phyloP scores from a whole-genome alignment of 2,797 vertebrate species.

The Myiotriccus ornatus region DNA sequence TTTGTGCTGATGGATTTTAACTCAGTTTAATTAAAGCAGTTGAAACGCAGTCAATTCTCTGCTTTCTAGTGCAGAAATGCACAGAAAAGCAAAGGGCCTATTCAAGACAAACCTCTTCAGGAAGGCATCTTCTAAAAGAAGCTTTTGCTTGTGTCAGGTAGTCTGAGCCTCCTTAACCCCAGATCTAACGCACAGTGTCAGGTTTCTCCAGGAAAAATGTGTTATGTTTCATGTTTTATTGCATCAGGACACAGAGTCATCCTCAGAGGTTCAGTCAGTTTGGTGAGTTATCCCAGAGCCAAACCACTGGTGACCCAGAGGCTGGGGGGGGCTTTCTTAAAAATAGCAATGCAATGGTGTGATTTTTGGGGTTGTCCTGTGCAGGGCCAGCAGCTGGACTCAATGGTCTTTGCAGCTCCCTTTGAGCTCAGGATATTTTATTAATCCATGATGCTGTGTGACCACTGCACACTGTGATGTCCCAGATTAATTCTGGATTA shows the following conservation, averaged over 20 bases:
- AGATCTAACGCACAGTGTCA: accelerated
- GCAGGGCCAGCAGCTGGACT: background rate
- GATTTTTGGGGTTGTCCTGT: background rate
- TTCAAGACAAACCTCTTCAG: background rate
- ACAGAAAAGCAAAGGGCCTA: background rate
- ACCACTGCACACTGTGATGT: accelerated
- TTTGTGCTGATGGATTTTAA: slow-evolving; percentile 21
- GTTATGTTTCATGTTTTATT: background rate
- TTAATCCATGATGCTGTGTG: background rate
- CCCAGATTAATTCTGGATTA: background rate
- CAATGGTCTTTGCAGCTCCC: background rate
- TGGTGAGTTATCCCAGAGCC: background rate
- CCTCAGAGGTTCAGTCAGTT: background rate
- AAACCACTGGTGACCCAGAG: background rate
- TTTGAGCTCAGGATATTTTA: background rate
- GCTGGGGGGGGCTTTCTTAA: background rate
- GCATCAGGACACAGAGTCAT: accelerated
- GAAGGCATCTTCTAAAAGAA: background rate
- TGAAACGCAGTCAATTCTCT: background rate
- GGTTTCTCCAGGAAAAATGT: background rate
- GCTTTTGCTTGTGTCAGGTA: background rate
- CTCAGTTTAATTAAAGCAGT: slow-evolving; percentile 44
- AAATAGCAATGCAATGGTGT: background rate
- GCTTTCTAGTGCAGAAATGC: background rate
- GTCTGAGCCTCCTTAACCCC: background rate